Base-by-base conservation (phyloP, 2,797 vertebrate genomes). In the Poecilia wingei region DNA sequence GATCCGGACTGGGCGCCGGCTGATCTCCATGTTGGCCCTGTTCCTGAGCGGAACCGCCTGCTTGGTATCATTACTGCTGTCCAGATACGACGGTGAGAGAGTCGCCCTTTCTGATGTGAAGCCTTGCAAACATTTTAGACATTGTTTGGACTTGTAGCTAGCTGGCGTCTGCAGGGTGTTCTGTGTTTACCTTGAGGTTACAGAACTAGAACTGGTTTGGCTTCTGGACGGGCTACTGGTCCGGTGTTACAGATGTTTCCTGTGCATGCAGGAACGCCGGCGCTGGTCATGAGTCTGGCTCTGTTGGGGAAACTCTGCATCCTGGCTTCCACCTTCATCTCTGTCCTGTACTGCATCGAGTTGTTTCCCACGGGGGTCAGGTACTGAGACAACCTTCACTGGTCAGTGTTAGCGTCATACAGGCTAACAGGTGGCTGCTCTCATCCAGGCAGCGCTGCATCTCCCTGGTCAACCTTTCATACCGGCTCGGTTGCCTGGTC, bases 291-390 rank as follows among this genome's bases (percentile, higher is more conserved):
- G 93, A 83, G 88, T 64, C 81, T 94, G 71, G 95, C 95, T 51
- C 85, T 96, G 41, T 69, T 95, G 79, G 95, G 95, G 16, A 96
- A 96, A 74, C 92, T 96, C 45, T 95, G 95, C 76, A 93, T 95
- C 79, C 91, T 95, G 76, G 91, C 89, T 0, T 91, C 93, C 4
- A 80, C 82, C 69, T 95, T 92, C 61, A 93, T 95, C 68, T 92
- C 90, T 8, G 31, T 89, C 0, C 90, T 96, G 18, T 96, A 95
- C 85, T 83, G 89, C 81, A 95, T 96, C 0, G 95, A 96, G 79
- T 91, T 96, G 36, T 96, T 96, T 43, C 95, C 95, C 66, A 96
- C 95, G 0, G 84, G 94, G 10, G 91, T 95, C 88, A 93, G 95
- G 95, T 92, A 90, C 13, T 10, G 55, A 53, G 20, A 25, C 51